These are phyloP conservation scores for Micromys minutus DNA, from an alignment of 2,113 vertebrate species.

Conservation along the genomic window DNA sequence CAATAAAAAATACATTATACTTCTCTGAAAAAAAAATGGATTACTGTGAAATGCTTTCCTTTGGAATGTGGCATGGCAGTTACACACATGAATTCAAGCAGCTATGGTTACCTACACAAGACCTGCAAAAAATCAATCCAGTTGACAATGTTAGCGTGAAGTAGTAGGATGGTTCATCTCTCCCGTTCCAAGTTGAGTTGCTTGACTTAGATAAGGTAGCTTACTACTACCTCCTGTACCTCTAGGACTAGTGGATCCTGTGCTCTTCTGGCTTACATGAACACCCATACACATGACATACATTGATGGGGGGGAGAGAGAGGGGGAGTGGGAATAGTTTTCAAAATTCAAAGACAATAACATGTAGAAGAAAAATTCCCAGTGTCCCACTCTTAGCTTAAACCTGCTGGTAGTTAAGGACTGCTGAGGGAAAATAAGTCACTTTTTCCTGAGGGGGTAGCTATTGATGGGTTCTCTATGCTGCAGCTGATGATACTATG, in stretches of 20 bases:
- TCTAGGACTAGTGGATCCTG: background rate
- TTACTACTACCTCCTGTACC: background rate
- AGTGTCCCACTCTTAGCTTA: background rate
- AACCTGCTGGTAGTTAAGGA: background rate
- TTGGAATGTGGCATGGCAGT: background rate
- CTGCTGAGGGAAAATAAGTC: background rate
- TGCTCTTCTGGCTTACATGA: background rate
- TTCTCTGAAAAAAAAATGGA: background rate
- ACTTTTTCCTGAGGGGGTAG: background rate
- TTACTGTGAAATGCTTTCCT: background rate
- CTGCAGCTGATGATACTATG: background rate
- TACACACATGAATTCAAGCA: background rate
- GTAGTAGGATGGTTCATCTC: background rate
- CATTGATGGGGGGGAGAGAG: background rate
- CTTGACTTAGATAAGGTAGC: background rate
- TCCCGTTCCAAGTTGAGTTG: background rate
- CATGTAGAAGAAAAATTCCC: background rate
- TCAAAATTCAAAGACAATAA: background rate
- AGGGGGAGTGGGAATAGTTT: background rate
- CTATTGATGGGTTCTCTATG: background rate
- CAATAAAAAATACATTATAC: conserved; percentile 15
- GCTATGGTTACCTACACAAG: background rate
- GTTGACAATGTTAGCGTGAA: background rate
- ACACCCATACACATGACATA: background rate
- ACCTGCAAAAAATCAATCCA: background rate